These are phyloP conservation scores for Hemithea aestivaria DNA, from an alignment of 2,888 invertebrate genomes.

Conservation along the genomic window DNA sequence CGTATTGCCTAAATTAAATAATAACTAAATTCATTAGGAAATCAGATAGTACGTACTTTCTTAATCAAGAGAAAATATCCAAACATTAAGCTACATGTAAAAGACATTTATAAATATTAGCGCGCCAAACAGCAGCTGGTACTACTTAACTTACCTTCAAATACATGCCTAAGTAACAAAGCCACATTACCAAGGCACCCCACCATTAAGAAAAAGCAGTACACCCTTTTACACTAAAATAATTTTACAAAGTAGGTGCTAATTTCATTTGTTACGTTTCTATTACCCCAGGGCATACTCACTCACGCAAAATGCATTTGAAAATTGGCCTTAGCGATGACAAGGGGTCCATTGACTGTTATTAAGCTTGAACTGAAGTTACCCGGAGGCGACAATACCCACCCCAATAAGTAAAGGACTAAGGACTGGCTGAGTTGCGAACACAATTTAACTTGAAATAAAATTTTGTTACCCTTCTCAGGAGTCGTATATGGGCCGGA, in stretches of 20 bases:
- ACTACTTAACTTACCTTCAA: too few species aligned
- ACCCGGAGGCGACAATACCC: slow-evolving; percentile 52
- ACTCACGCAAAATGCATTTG: slow-evolving; percentile 45
- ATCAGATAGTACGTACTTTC: too few species aligned
- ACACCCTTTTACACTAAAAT: slow-evolving; percentile 2
- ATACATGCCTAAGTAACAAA: too few species aligned
- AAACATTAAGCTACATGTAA: too few species aligned
- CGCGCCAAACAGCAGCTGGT: too few species aligned
- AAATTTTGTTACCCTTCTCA: slow-evolving; percentile 67
- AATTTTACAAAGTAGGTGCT: slow-evolving; percentile 4
- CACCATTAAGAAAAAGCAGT: too few species aligned
- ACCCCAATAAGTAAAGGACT: slow-evolving; percentile 65
- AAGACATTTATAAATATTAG: too few species aligned
- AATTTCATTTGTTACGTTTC: slow-evolving; percentile 23
- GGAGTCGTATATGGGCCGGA: slow-evolving; percentile 62
- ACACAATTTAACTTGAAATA: slow-evolving; percentile 77
- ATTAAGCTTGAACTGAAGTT: slow-evolving; percentile 48
- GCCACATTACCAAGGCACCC: too few species aligned
- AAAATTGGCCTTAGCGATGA: slow-evolving; percentile 54
- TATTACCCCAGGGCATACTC: slow-evolving; percentile 19
- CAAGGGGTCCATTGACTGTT: slow-evolving; percentile 56
- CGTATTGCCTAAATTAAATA: slow-evolving; percentile 9
- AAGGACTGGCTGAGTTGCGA: slow-evolving; percentile 64
- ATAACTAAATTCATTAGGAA: slow-evolving; percentile 1
- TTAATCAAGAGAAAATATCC: too few species aligned